Evolutionary conservation across 2,113 vertebrate species (phyloP).

Genomic region (Aix galericulata): DNA sequence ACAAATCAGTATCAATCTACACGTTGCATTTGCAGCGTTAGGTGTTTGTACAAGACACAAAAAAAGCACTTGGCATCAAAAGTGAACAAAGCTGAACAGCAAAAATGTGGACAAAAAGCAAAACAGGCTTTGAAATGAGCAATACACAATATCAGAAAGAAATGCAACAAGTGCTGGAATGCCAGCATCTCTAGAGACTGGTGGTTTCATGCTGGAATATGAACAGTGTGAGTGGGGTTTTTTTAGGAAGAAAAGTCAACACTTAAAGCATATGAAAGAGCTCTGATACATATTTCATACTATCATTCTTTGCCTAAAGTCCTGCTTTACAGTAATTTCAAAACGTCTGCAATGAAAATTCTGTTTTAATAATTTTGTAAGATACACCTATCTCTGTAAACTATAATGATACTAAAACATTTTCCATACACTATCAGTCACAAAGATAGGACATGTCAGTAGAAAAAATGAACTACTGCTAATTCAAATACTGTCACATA

Average conservation of each 20-base stretch:
- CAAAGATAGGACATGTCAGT: background rate
- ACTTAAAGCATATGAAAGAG: background rate
- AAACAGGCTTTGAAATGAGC: background rate
- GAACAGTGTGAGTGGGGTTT: background rate
- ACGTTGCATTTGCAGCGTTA: background rate
- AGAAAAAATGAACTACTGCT: background rate
- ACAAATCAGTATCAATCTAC: background rate
- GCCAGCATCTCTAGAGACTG: background rate
- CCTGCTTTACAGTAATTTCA: background rate
- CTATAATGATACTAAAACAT: background rate
- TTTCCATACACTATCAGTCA: background rate
- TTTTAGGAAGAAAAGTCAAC: background rate
- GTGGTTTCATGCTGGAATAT: background rate
- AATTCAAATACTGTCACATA: background rate
- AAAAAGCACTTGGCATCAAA: background rate
- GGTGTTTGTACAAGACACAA: background rate
- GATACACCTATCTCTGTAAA: background rate
- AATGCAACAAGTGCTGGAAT: background rate
- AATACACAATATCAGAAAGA: rapidly evolving
- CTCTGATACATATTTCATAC: background rate
- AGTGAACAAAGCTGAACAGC: background rate
- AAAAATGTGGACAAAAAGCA: background rate
- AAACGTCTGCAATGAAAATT: background rate
- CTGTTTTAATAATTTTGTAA: background rate
- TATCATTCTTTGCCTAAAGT: background rate